phyloP scores from a whole-genome alignment of 2,113 vertebrate species.

The Felis chaus region DNA sequence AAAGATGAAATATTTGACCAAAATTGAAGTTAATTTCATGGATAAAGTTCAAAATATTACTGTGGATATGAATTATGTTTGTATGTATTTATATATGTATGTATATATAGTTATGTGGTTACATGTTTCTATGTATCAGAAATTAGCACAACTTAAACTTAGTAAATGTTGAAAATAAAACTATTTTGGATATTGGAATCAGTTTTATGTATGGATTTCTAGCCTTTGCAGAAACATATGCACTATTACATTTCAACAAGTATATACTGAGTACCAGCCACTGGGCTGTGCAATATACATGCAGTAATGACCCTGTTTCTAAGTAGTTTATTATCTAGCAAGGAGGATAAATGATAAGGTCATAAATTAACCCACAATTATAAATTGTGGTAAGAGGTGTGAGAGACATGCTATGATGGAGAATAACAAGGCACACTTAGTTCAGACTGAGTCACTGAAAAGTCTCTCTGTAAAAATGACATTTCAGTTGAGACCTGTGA shows the following conservation, averaged over 20 bases:
- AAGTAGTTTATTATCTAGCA: constrained; percentile 13
- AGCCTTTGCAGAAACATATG: background rate
- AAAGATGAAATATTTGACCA: background rate
- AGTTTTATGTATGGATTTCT: constrained; percentile 25
- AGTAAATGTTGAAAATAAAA: constrained; percentile 47
- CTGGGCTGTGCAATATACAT: background rate
- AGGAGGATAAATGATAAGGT: constrained; percentile 1
- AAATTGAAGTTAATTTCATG: constrained; percentile 22
- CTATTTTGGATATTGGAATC: background rate
- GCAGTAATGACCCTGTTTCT: background rate
- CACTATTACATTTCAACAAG: constrained; percentile 23
- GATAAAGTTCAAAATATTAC: background rate
- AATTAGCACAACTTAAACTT: constrained; percentile 29
- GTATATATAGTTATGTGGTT: background rate
- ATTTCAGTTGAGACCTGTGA: background rate
- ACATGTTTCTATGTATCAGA: background rate
- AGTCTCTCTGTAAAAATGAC: background rate
- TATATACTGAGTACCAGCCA: background rate
- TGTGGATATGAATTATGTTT: background rate
- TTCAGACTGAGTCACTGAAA: background rate
- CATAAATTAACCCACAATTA: background rate
- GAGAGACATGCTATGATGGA: background rate
- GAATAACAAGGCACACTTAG: background rate
- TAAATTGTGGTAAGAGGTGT: background rate
- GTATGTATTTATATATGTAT: background rate